Evolutionary conservation across 2,888 invertebrate species (phyloP).

Genomic region (Diadegma fenestrale): DNA sequence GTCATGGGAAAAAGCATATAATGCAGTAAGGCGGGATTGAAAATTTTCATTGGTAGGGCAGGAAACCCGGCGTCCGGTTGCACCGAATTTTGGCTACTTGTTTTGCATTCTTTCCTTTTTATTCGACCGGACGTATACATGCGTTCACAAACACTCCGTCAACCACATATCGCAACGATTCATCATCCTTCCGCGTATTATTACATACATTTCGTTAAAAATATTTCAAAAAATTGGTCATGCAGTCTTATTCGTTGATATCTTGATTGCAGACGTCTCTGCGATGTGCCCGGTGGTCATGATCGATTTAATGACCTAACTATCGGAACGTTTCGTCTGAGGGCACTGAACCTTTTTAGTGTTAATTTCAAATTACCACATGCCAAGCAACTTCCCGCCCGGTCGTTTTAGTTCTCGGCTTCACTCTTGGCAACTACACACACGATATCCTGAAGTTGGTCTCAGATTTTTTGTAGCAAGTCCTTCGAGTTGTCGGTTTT

Average conservation of each 20-base stretch:
- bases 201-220: neutral
- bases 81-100: slow-evolving; percentile 57
- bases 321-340: neutral
- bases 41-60: slow-evolving; percentile 64
- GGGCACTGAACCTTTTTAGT: neutral
- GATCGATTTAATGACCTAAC: slow-evolving; percentile 3
- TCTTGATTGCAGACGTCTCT: slow-evolving; percentile 4
- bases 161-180: slow-evolving; percentile 45
- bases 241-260: neutral
- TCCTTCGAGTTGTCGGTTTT: neutral
- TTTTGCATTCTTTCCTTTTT: slow-evolving; percentile 47
- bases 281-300: neutral
- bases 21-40: slow-evolving; percentile 21
- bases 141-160: slow-evolving; percentile 57
- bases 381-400: neutral
- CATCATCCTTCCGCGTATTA: slow-evolving; percentile 49
- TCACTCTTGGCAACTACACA: neutral
- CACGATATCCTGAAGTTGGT: neutral
- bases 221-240: neutral
- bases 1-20: slow-evolving; percentile 14
- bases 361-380: neutral
- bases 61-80: slow-evolving; percentile 68
- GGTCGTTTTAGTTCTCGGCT: neutral
- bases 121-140: slow-evolving; percentile 30
- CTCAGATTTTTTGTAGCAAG: no score